A percentile compares a stretch with the other conserved stretches of the same genome.
phyloP scores from a whole-genome alignment of 2,113 vertebrate genomes.

The Ochotona princeps region DNA sequence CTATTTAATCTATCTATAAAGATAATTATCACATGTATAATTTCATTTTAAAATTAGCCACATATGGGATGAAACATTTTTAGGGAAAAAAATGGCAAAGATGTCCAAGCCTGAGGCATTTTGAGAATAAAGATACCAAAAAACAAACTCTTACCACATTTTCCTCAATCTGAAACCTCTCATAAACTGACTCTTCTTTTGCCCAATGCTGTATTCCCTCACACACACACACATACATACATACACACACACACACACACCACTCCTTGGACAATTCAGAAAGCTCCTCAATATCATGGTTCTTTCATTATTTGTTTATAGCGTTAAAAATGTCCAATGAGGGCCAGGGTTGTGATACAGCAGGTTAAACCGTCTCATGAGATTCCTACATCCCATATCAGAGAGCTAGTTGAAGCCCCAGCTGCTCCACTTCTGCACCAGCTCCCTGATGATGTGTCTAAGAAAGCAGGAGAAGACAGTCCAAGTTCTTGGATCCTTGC shows the following conservation, averaged over 20 bases:
- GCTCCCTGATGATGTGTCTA: no score
- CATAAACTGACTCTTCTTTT: neutral
- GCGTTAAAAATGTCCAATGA: no score
- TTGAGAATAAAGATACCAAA: neutral
- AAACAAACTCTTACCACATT: neutral
- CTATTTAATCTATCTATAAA: neutral
- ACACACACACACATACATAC: neutral
- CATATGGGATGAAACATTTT: neutral
- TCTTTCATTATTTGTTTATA: neutral
- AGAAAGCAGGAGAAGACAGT: no score
- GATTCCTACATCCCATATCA: no score
- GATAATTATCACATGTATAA: slow-evolving; percentile 4
- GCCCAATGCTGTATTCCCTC: no score
- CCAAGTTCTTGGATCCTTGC: no score
- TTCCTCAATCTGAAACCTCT: neutral
- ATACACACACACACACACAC: neutral
- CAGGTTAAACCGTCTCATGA: no score
- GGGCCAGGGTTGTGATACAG: no score
- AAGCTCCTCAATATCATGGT: neutral
- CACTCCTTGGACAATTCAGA: neutral
- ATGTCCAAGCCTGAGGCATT: neutral
- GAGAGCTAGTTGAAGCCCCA: no score
- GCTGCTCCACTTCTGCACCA: no score
- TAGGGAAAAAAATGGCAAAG: neutral
- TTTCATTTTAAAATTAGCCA: slow-evolving; percentile 40